Evolutionary conservation across 2,888 invertebrate species (phyloP).

Genomic region (Agrenia bidenticulata): DNA sequence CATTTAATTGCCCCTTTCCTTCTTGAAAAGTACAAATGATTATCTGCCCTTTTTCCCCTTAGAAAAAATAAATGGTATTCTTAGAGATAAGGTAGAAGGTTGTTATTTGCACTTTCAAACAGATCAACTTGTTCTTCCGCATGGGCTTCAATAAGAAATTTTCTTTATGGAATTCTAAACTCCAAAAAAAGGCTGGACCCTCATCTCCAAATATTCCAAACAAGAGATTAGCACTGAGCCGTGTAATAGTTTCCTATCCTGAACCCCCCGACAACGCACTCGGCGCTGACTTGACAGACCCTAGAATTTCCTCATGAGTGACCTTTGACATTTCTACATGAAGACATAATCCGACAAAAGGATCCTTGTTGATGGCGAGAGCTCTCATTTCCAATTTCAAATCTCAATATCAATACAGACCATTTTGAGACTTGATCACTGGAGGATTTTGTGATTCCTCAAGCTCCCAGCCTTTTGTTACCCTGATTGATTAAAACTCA

Average conservation of each 20-base stretch:
- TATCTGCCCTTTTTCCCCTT: not conserved
- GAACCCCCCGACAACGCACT: not conserved
- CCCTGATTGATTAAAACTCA: conserved; percentile 3
- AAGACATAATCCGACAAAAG: conserved; percentile 15
- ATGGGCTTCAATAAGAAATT: no score
- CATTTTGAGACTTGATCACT: no score
- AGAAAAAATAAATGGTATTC: not conserved
- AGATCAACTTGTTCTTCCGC: no score
- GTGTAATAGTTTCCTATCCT: conserved; percentile 38
- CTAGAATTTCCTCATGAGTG: conserved; percentile 7
- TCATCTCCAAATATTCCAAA: not conserved
- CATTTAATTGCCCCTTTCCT: not conserved
- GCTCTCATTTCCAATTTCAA: not conserved
- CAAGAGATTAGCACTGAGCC: conserved; percentile 23
- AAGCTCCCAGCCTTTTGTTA: not conserved
- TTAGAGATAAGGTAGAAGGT: no score
- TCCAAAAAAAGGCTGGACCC: no score
- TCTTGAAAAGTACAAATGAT: no score
- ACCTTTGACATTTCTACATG: conserved; percentile 14
- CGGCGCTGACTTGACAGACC: no score
- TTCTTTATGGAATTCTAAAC: no score
- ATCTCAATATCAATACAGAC: conserved; percentile 4
- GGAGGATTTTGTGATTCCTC: no score
- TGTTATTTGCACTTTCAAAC: no score
- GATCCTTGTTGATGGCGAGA: no score